A percentile compares a stretch with the other conserved stretches of the same genome.
Conservation (phyloP, 2,797 vertebrate genomes). For the Rallus crepitans region DNA sequence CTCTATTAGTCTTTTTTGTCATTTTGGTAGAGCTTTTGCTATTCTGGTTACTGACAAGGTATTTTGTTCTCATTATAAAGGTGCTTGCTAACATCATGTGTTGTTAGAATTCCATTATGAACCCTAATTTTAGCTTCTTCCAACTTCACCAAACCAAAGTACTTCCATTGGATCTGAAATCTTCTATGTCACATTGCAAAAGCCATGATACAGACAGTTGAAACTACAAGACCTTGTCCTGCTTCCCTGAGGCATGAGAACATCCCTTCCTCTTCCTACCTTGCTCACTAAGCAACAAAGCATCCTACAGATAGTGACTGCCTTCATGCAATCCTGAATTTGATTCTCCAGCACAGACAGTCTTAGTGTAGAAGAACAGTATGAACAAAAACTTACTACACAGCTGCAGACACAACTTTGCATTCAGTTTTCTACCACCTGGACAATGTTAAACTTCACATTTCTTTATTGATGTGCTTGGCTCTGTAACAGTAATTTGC, state of each 20-base stretch:
- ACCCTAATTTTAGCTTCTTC: not conserved
- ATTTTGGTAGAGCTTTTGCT: not conserved
- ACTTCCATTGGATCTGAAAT: fast-evolving
- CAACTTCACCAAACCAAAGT: not conserved
- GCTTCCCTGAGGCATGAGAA: not conserved
- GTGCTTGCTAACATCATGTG: fast-evolving
- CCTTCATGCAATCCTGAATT: not conserved
- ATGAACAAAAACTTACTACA: not conserved
- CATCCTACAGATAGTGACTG: not conserved
- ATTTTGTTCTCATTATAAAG: not conserved
- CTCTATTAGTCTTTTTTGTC: not conserved
- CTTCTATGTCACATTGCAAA: fast-evolving
- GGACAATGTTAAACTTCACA: not conserved
- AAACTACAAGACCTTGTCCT: not conserved
- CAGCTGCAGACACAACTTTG: not conserved
- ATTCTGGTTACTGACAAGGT: fast-evolving
- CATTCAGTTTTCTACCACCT: not conserved
- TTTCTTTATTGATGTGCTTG: not conserved
- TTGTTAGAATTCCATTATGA: not conserved
- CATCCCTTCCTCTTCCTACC: not conserved
- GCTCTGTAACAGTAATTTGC: not conserved
- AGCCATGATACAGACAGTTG: not conserved
- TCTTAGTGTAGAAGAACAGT: fast-evolving
- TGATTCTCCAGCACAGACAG: not conserved
- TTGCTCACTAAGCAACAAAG: not conserved